These are phyloP conservation scores for Sciurus niger DNA, from an alignment of 2,113 vertebrate species.

Conservation along the genomic window DNA sequence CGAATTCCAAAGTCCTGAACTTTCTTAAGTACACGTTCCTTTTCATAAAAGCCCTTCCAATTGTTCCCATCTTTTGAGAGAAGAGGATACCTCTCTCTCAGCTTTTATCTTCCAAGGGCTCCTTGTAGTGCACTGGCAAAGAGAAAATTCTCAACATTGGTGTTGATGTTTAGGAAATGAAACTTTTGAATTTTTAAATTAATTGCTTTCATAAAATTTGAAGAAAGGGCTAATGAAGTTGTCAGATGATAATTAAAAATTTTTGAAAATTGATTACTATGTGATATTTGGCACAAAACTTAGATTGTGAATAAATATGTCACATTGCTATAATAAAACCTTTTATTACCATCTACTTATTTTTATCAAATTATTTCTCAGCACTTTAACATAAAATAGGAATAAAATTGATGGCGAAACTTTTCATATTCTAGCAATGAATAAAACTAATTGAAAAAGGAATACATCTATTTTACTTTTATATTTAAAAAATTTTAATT, in stretches of 20 bases:
- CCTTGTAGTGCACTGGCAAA: neutral
- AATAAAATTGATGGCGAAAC: slow-evolving; percentile 5
- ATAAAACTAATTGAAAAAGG: neutral
- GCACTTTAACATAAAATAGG: slow-evolving; percentile 22
- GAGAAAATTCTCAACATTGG: slow-evolving; percentile 17
- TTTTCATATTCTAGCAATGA: slow-evolving; percentile 28
- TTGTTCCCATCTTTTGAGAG: neutral
- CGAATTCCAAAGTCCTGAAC: neutral
- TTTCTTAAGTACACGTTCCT: neutral
- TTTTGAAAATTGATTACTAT: neutral
- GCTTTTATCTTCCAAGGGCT: neutral
- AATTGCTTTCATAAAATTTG: neutral
- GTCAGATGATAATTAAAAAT: neutral
- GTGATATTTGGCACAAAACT: neutral
- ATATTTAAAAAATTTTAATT: neutral
- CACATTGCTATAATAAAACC: neutral
- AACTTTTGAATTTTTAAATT: neutral
- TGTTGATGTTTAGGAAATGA: slow-evolving; percentile 14
- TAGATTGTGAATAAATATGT: slow-evolving; percentile 11
- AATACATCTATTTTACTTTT: neutral
- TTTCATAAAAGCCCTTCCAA: neutral
- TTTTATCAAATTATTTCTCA: slow-evolving; percentile 44
- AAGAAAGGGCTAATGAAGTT: neutral
- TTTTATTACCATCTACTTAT: neutral
- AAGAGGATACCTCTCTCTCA: slow-evolving; percentile 28